phyloP scores from a whole-genome alignment of 2,113 vertebrate species.

The Entelurus aequoreus region DNA sequence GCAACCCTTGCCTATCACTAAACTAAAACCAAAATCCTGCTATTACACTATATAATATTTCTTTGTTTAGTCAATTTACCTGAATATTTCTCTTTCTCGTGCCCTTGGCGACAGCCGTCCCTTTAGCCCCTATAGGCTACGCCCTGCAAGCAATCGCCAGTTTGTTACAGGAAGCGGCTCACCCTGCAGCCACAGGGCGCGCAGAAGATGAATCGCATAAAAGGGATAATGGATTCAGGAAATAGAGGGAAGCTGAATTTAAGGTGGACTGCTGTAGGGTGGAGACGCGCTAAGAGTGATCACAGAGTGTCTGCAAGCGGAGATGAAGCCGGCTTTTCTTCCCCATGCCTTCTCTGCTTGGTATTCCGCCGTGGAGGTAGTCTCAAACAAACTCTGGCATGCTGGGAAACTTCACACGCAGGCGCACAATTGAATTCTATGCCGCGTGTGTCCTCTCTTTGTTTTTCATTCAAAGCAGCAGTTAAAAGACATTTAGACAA shows the following conservation, averaged over 20 bases:
- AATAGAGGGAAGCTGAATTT: conserved; percentile 48
- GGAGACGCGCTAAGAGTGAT: conserved; percentile 44
- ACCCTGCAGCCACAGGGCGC: conserved; percentile 9
- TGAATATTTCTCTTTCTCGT: not conserved
- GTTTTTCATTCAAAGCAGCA: conserved; percentile 19
- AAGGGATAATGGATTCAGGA: conserved; percentile 56
- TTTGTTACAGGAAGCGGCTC: conserved; percentile 27
- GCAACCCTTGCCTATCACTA: too few relatives aligned
- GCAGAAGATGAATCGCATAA: conserved; percentile 52
- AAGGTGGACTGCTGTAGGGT: conserved; percentile 47
- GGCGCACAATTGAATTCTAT: conserved; percentile 3
- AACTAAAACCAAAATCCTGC: too few relatives aligned
- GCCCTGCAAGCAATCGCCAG: conserved; percentile 17
- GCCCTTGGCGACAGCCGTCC: not conserved
- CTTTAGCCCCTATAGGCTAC: not conserved
- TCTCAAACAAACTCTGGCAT: conserved; percentile 29
- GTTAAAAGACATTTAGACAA: conserved; percentile 23
- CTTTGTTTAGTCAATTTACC: not conserved
- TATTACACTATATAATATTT: not conserved
- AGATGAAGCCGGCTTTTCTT: conserved; percentile 25
- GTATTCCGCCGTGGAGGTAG: conserved; percentile 22
- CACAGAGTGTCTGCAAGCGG: conserved; percentile 32
- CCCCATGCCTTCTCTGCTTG: conserved; percentile 20
- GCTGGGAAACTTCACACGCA: conserved; percentile 9
- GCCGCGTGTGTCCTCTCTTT: not conserved